Evolutionary conservation across 1,140 invertebrate species (phyloP).

Genomic region (Drosophila prosaltans): DNA sequence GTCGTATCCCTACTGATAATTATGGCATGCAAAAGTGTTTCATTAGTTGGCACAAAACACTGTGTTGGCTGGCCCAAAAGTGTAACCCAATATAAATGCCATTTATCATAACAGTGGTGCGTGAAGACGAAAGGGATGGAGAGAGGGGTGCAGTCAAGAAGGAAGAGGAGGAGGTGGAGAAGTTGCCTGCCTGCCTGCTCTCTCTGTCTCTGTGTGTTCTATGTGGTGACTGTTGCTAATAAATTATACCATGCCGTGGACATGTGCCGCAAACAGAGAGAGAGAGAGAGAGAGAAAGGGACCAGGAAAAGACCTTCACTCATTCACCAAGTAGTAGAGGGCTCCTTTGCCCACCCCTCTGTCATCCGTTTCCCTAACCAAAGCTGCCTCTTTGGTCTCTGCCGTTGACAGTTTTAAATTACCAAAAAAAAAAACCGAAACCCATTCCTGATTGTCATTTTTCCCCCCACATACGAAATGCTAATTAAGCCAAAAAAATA

Average conservation of each 20-base stretch:
- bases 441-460: slow-evolving; percentile 37
- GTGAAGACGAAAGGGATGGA: slow-evolving; percentile 17
- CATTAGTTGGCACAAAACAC: slow-evolving; percentile 49
- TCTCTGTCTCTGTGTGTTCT: slow-evolving; percentile 21
- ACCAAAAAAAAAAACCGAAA: slow-evolving; percentile 48
- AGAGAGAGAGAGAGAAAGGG: slow-evolving; percentile 13
- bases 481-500: slow-evolving; percentile 69
- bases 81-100: slow-evolving; percentile 80
- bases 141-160: too few species aligned
- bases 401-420: slow-evolving; percentile 77
- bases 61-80: slow-evolving; percentile 43
- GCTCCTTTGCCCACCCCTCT: too few species aligned
- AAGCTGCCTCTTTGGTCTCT: slow-evolving; percentile 20
- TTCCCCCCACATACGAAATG: slow-evolving; percentile 22
- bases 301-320: slow-evolving; percentile 1
- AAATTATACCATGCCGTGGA: slow-evolving; percentile 69
- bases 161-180: slow-evolving; percentile 19
- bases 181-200: neutral
- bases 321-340: neutral
- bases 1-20: slow-evolving; percentile 50
- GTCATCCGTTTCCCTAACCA: neutral
- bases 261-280: slow-evolving; percentile 54
- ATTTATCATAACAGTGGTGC: slow-evolving; percentile 68
- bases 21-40: slow-evolving; percentile 69
- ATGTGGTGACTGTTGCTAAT: slow-evolving; percentile 76